phyloP scores from a whole-genome alignment of 92 coral and sea anemone species.

The Diadumene lineata region DNA sequence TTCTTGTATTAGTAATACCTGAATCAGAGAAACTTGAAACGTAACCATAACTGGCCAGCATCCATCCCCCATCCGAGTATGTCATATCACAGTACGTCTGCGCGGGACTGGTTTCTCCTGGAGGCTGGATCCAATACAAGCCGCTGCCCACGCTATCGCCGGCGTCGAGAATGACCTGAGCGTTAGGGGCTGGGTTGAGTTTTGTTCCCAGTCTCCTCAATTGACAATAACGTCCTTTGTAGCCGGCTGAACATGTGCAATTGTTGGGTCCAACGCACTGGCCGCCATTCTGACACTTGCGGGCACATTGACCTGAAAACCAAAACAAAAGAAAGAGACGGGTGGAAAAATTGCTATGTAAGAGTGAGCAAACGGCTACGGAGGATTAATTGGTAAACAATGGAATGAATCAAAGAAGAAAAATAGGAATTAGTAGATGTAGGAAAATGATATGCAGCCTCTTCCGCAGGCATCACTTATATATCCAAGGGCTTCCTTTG shows the following conservation, averaged over 20 bases:
- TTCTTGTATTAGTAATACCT: background rate
- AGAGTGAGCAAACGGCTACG: background rate
- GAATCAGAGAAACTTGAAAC: too few species aligned
- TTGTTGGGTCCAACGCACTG: conserved; percentile 58
- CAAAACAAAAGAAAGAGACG: too few species aligned
- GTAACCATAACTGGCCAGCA: conserved; percentile 92
- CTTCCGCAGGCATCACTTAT: too few species aligned
- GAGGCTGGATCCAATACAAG: conserved; percentile 95
- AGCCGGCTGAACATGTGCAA: conserved; percentile 60
- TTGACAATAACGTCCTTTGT: conserved; percentile 56
- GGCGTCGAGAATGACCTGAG: conserved; percentile 80
- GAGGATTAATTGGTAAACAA: too few species aligned
- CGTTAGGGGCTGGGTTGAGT: conserved; percentile 81
- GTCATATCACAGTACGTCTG: conserved; percentile 88
- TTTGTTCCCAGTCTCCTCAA: conserved; percentile 68
- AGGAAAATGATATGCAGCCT: too few species aligned
- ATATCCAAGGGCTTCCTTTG: too few species aligned
- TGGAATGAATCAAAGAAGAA: too few species aligned
- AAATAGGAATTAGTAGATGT: too few species aligned
- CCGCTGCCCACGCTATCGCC: conserved; percentile 86
- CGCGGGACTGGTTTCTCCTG: conserved; percentile 70
- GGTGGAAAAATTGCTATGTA: background rate
- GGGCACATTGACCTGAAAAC: conserved; percentile 46
- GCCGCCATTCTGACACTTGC: conserved; percentile 71
- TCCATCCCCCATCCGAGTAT: conserved; percentile 74